phyloP scores from a whole-genome alignment of 2,888 invertebrate species.

The Andrena flavipes region DNA sequence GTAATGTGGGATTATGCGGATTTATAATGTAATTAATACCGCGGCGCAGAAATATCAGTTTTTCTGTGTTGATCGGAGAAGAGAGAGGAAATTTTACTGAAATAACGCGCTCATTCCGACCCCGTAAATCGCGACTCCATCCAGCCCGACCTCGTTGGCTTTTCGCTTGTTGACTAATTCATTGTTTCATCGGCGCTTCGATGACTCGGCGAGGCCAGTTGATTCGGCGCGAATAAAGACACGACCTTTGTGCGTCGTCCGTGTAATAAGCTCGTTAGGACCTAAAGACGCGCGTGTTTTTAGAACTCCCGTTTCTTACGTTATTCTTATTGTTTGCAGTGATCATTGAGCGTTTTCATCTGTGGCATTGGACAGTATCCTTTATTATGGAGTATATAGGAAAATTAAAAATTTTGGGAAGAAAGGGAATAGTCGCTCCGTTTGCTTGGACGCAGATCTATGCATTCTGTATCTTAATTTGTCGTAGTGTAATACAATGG shows the following conservation, averaged over 20 bases:
- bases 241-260: not conserved
- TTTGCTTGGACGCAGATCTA: too few species aligned
- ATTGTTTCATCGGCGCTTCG: conserved; percentile 43
- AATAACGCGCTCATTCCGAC: conserved; percentile 64
- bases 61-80: conserved; percentile 66
- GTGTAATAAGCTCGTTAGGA: conserved; percentile 8
- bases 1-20: conserved; percentile 71
- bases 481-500: too few species aligned
- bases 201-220: conserved; percentile 25
- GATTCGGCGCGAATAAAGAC: conserved; percentile 25
- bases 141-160: conserved; percentile 33
- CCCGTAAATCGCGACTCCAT: conserved; percentile 53
- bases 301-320: not conserved
- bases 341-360: too few species aligned
- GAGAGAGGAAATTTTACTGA: conserved; percentile 69
- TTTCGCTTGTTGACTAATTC: conserved; percentile 57
- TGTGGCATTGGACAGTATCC: too few species aligned
- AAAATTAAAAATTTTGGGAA: too few species aligned
- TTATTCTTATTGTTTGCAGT: not conserved
- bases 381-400: too few species aligned
- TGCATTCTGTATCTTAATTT: too few species aligned
- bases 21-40: conserved; percentile 74
- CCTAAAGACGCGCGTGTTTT: not conserved
- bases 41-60: conserved; percentile 69
- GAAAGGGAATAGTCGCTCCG: too few species aligned